phyloP scores from a whole-genome alignment of 2,797 vertebrate species.

The Anisognathus igniventris region DNA sequence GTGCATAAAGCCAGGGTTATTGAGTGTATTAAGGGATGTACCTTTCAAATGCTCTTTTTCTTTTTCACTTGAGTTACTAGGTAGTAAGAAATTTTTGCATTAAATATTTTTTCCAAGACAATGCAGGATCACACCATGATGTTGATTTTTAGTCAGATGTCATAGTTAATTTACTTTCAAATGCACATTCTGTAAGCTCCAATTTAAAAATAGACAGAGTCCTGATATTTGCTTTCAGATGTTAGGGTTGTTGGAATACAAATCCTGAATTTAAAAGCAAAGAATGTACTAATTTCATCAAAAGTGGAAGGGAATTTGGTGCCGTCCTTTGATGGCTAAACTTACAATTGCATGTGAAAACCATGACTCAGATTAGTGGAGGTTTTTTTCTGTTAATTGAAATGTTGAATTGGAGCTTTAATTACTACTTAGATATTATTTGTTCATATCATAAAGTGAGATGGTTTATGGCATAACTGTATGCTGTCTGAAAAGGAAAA shows the following conservation, averaged over 20 bases:
- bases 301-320: neutral
- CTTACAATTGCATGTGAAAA: neutral
- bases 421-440: neutral
- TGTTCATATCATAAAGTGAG: neutral
- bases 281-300: neutral
- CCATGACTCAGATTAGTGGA: neutral
- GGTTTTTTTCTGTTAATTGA: neutral
- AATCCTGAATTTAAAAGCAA: neutral
- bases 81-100: neutral
- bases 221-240: neutral
- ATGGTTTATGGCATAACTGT: neutral
- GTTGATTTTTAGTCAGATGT: neutral
- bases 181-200: neutral
- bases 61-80: neutral
- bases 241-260: neutral
- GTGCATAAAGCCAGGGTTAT: neutral
- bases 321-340: neutral
- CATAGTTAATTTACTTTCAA: neutral
- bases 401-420: neutral
- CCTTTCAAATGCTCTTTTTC: neutral
- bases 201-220: neutral
- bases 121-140: neutral
- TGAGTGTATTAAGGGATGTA: neutral
- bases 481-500: neutral
- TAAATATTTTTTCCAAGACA: neutral